phyloP scores from a whole-genome alignment of 2,797 vertebrate genomes.

The Notoglanidium macrostoma region DNA sequence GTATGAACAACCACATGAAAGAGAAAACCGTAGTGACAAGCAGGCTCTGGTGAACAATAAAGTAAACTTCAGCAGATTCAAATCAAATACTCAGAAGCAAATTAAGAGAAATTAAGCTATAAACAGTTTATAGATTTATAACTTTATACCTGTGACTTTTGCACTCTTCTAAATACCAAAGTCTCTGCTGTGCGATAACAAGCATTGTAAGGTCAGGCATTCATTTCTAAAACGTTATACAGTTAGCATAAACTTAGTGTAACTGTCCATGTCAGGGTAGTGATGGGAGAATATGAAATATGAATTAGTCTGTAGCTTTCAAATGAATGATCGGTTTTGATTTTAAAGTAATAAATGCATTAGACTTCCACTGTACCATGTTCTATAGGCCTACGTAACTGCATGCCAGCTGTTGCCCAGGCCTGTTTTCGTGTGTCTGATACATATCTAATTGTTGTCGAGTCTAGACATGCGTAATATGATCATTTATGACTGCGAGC shows the following conservation, averaged over 20 bases:
- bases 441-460: constrained; percentile 31
- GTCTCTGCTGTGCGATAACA: not conserved
- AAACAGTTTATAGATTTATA: constrained; percentile 21
- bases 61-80: not conserved
- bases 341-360: not conserved
- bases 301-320: not conserved
- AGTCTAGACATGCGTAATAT: constrained; percentile 37
- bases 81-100: not conserved
- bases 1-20: not conserved
- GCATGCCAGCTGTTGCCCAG: constrained; percentile 19
- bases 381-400: not conserved
- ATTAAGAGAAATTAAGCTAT: constrained; percentile 1
- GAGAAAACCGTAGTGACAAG: not conserved
- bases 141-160: constrained; percentile 22
- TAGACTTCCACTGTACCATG: not conserved
- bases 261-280: not conserved
- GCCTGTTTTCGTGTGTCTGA: constrained; percentile 12
- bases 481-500: constrained; percentile 23
- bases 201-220: not conserved
- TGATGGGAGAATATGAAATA: not conserved
- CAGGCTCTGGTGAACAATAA: not conserved
- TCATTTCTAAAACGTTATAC: not conserved
- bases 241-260: not conserved
- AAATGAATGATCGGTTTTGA: not conserved
- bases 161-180: not conserved